Evolutionary conservation across 1,140 invertebrate genomes (phyloP), one percentile per base, ranked within the genome.

Genomic region (Drosophila sucinea): DNA sequence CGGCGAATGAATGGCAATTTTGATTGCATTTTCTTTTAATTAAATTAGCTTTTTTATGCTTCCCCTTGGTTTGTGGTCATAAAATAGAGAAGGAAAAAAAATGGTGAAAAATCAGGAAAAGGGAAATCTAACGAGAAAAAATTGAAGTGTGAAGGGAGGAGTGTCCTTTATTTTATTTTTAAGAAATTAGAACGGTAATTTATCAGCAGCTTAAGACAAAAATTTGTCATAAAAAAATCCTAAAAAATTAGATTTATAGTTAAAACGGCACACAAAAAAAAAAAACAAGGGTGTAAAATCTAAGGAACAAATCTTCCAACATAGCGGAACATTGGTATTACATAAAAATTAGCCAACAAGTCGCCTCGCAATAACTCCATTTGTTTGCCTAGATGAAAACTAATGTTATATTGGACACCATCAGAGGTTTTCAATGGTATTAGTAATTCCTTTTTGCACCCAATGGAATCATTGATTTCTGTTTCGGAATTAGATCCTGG

Each of bases 21-120:
- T 87, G 77, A 87, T 87, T 89, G 84, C 84, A 81, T 89, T 89
- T 87, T 87, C 84, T 84, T 87, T 87, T 87, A 87, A 87, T 87
- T 87, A 89, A 87, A 87, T 87, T 87, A 87, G 84, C 84, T 87
- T 81, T 83, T 87, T 83, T 80, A 87, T 87, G 84, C 67, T 78
- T 77, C 81, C 60, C 67, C 38, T 57, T 68, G 76, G 44, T 75
- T 76, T 83, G 56, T 83, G 73, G n/a, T 47, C 66, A 74, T 74
- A 66, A 77, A 60, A 75, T 44, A 40, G 10, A 41, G 30, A 10
- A 27, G 1, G 8, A 25, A 51, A 51, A 51, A 51, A 2, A 51
- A 51, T 2, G n/a, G 47, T 65, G 1, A 32, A 41, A 67, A 60
- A 60, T 2, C 10, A 11, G n/a, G 58, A 65, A 62, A 17, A 44